Evolutionary conservation across 2,113 vertebrate species (phyloP).

Genomic region (Oxyruncus cristatus): DNA sequence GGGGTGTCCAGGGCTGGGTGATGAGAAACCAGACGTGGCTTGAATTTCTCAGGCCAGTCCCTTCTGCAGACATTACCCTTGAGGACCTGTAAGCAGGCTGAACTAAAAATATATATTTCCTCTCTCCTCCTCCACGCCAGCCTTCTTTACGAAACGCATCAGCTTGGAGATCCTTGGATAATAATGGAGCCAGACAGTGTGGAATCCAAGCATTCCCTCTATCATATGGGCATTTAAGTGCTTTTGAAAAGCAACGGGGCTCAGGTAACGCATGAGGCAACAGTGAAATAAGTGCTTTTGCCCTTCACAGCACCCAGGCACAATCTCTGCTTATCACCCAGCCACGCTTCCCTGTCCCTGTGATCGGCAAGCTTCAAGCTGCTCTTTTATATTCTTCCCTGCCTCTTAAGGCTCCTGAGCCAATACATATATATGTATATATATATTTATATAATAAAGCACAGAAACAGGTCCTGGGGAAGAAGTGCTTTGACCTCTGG

Average conservation of each 20-base stretch:
- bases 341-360: slow-evolving; percentile 49
- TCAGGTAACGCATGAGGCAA: slow-evolving; percentile 63
- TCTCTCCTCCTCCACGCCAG: not conserved
- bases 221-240: slow-evolving; percentile 63
- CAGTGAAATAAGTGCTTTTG: slow-evolving; percentile 62
- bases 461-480: not conserved
- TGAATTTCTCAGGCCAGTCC: not conserved
- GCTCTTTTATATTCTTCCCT: not conserved
- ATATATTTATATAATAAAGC: not conserved
- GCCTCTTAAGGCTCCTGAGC: not conserved
- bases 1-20: not conserved
- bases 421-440: not conserved
- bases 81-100: slow-evolving; percentile 9
- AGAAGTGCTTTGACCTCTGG: not conserved
- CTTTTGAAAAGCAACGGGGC: slow-evolving; percentile 62
- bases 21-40: not conserved
- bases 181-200: slow-evolving; percentile 65
- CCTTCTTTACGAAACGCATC: slow-evolving; percentile 31
- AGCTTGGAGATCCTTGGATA: slow-evolving; percentile 55
- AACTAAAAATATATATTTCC: slow-evolving; percentile 16
- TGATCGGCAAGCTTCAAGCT: not conserved
- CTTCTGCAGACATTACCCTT: not conserved
- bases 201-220: slow-evolving; percentile 45
- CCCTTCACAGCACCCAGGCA: slow-evolving; percentile 67
- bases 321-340: slow-evolving; percentile 58